Conservation (phyloP, 2,888 invertebrate genomes). For the Buathra laborator region DNA sequence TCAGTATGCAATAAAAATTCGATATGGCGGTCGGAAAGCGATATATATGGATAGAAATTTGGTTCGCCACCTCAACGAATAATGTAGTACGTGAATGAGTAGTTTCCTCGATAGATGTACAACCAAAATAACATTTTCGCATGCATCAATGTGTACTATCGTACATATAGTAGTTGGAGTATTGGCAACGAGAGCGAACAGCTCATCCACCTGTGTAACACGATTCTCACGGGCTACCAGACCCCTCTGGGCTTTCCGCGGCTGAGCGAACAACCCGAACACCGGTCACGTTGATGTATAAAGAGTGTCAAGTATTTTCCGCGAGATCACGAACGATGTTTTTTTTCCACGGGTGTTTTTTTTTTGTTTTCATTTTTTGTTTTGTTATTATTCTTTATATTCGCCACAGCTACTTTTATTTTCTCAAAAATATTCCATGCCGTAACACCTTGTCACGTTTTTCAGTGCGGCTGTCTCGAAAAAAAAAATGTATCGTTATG, state of each 20-base stretch:
- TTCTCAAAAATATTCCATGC: neutral
- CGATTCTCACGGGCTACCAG: constrained; percentile 69
- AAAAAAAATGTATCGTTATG: neutral
- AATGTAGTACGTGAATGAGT: constrained; percentile 16
- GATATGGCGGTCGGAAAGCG: neutral
- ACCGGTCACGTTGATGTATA: constrained; percentile 50
- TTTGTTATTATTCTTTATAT: neutral
- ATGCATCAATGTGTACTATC: constrained; percentile 37
- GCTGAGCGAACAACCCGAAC: constrained; percentile 64
- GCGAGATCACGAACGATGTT: constrained; percentile 35
- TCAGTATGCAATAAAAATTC: neutral
- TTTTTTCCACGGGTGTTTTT: neutral
- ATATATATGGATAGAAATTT: neutral
- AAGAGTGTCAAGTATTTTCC: constrained; percentile 43
- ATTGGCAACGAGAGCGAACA: constrained; percentile 50
- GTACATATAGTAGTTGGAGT: neutral
- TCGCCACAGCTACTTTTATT: neutral
- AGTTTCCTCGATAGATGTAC: constrained; percentile 10
- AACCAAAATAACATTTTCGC: constrained; percentile 53
- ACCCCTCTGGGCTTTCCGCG: constrained; percentile 56
- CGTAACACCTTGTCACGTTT: neutral
- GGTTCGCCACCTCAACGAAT: neutral
- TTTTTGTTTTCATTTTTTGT: neutral
- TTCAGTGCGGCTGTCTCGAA: neutral
- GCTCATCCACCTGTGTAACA: constrained; percentile 68